Evolutionary conservation across 2,113 vertebrate genomes (phyloP), one percentile per base, ranked within the genome.

Genomic region (Chaetura pelagica): DNA sequence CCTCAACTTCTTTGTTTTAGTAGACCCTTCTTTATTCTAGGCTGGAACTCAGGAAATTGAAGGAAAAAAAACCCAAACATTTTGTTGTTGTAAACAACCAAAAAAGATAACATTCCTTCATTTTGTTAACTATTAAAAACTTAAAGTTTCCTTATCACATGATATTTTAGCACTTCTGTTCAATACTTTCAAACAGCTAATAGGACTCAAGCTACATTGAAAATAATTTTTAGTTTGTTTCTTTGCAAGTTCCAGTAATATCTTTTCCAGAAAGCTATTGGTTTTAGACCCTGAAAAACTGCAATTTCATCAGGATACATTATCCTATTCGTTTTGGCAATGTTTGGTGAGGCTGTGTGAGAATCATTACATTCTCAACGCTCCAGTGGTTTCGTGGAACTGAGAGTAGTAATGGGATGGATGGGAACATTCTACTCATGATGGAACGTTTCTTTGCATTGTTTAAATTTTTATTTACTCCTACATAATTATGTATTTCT

Each of bases 401-500:
- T 85, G 19, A 57, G 42, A 79, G 13, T 69, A 13, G 17, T 76
- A 87, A 91, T 66, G 24, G 4, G 6, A 77, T 82, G 87, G 72
- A 97, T 95, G 29, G 23, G 62, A 90, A 81, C 10, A 30, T 90
- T 87, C 23, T 62, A 51, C 14, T 90, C 24, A 69, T 78, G 58
- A 76, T 29, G n/a, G 12, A 68, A 76, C 62, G 49, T 93, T 96
- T 87, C n/a, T 89, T 78, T 91, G 66, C n/a, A 68, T 92, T 94
- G 93, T 97, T 97, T 95, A 97, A 92, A 87, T 58, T 89, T 96
- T 89, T 14, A 91, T 91, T 84, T 96, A 88, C 24, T 84, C 38
- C 69, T 86, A 74, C 58, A 66, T 85, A 96, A 87, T 84, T 90
- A 85, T 15, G 3, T 71, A 78, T 91, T 86, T 89, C 54, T 58